Conservation (phyloP, 2,888 invertebrate species). For the Noctuana brunneofusca region DNA sequence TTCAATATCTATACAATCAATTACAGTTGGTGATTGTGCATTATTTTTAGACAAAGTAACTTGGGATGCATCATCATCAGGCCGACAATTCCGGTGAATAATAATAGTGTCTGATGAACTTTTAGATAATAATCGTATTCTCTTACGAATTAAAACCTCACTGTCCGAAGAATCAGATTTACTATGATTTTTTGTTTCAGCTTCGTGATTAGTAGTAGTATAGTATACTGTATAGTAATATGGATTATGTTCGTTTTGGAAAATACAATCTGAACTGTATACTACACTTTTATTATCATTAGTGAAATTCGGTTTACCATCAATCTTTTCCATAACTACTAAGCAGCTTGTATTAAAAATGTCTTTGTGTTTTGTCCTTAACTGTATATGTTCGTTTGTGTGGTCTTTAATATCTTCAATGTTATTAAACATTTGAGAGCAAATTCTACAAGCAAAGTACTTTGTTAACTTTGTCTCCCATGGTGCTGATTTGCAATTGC, state of each 20-base stretch:
- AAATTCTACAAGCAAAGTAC: slow-evolving; percentile 51
- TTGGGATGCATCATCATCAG: neutral
- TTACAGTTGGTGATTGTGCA: slow-evolving; percentile 31
- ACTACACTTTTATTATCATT: slow-evolving; percentile 53
- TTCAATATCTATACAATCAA: slow-evolving; percentile 61
- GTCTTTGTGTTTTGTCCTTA: slow-evolving; percentile 47
- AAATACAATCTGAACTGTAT: slow-evolving; percentile 50
- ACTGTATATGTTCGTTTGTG: slow-evolving; percentile 28
- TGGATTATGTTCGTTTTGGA: slow-evolving; percentile 45
- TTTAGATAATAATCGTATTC: slow-evolving; percentile 48
- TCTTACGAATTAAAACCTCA: slow-evolving; percentile 40
- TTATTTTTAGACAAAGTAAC: slow-evolving; percentile 2
- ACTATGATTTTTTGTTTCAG: slow-evolving; percentile 39
- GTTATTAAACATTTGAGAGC: slow-evolving; percentile 42
- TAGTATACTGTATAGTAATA: slow-evolving; percentile 53
- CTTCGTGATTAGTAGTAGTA: neutral
- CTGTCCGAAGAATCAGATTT: slow-evolving; percentile 41
- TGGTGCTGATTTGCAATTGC: slow-evolving; percentile 1
- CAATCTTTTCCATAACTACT: slow-evolving; percentile 56
- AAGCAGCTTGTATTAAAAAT: slow-evolving; percentile 50
- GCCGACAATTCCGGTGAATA: slow-evolving; percentile 39
- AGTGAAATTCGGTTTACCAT: slow-evolving; percentile 57
- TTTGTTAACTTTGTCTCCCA: slow-evolving; percentile 50
- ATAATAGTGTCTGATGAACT: slow-evolving; percentile 51
- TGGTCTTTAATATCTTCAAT: slow-evolving; percentile 43